These are phyloP conservation scores for Cichlasoma orientale DNA, from an alignment of 2,797 vertebrate genomes.

Conservation along the genomic window DNA sequence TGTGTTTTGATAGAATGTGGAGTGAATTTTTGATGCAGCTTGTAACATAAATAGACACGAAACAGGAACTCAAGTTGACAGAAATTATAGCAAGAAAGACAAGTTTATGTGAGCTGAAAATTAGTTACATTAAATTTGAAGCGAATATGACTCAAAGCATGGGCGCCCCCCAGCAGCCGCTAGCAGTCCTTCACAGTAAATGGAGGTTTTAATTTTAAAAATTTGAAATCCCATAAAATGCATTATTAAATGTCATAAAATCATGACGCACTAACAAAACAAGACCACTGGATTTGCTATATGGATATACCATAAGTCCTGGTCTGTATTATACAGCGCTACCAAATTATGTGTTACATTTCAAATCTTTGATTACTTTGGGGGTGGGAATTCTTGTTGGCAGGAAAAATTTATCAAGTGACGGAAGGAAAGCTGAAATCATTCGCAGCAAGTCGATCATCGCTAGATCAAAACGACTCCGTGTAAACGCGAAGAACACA, in stretches of 20 bases:
- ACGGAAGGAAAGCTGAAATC: too few relatives aligned
- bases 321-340: background rate
- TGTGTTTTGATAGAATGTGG: constrained; percentile 4
- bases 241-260: background rate
- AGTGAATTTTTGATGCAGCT: background rate
- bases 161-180: background rate
- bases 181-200: background rate
- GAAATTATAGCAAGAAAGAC: background rate
- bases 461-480: too few relatives aligned
- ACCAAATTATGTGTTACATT: background rate
- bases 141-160: background rate
- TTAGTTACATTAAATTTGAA: background rate
- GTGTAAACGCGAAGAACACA: too few relatives aligned
- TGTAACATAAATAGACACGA: background rate
- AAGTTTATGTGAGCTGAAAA: background rate
- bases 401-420: too few relatives aligned
- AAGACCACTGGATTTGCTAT: background rate
- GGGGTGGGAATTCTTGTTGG: too few relatives aligned
- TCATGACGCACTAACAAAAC: background rate
- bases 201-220: background rate
- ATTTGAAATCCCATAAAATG: background rate
- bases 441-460: too few relatives aligned
- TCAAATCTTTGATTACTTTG: too few relatives aligned
- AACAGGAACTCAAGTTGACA: background rate
- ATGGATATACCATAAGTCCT: background rate